These are phyloP conservation scores for Hirtodrosophila confusa DNA, from an alignment of 2,888 invertebrate genomes.

Conservation along the genomic window DNA sequence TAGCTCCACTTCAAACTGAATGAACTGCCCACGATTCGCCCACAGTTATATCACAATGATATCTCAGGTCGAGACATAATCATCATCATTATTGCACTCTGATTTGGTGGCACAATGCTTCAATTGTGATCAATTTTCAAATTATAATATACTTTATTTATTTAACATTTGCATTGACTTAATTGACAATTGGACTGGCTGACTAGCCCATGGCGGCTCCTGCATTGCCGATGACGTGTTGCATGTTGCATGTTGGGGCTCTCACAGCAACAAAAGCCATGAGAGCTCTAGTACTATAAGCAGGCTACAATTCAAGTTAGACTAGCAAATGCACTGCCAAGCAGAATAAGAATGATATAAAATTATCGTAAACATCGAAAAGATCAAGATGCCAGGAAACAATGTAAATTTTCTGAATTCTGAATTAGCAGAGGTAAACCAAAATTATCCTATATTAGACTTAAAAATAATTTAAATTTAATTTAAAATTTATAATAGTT, in stretches of 20 bases:
- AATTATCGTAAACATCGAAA: background rate
- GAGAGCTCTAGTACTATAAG: conserved; percentile 23
- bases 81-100: conserved; percentile 31
- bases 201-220: conserved; percentile 44
- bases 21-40: conserved; percentile 61
- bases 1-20: conserved; percentile 59
- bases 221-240: conserved; percentile 63
- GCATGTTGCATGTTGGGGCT: conserved; percentile 40
- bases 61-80: conserved; percentile 20
- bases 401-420: too few relatives aligned
- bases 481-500: too few relatives aligned
- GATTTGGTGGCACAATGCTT: conserved; percentile 23
- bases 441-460: too few relatives aligned
- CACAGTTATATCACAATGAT: conserved; percentile 16
- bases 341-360: background rate
- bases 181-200: conserved; percentile 60
- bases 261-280: conserved; percentile 10
- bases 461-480: too few relatives aligned
- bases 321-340: conserved; percentile 16
- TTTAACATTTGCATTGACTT: conserved; percentile 69
- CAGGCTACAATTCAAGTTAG: conserved; percentile 5
- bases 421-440: too few relatives aligned
- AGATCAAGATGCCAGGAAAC: too few relatives aligned
- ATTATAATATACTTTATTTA: conserved; percentile 58
- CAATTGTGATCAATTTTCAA: conserved; percentile 34